Evolutionary conservation across 2,113 vertebrate genomes (phyloP).

Genomic region (Stercorarius parasiticus): DNA sequence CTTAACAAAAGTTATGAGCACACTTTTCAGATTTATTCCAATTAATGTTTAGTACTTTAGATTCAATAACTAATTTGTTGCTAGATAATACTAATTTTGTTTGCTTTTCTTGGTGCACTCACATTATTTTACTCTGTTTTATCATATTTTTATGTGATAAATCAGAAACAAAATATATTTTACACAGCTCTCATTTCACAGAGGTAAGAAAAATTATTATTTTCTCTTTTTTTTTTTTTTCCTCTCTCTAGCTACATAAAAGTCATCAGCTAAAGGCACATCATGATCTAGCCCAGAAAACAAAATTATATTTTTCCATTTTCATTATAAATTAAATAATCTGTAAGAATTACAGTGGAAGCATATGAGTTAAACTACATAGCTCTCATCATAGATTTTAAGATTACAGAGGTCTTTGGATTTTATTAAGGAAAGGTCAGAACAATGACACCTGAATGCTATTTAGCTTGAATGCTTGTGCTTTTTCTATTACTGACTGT

Average conservation of each 20-base stretch:
- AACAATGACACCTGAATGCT: not conserved
- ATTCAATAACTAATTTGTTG: not conserved
- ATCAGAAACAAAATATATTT: not conserved
- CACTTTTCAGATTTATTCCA: not conserved
- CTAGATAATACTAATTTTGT: not conserved
- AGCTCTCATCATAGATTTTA: not conserved
- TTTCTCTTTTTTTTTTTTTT: not conserved
- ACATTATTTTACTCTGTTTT: not conserved
- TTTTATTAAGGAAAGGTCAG: not conserved
- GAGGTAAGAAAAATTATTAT: not conserved
- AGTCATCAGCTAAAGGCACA: not conserved
- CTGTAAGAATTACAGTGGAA: not conserved
- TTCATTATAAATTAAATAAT: not conserved
- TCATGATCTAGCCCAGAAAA: not conserved
- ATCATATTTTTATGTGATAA: not conserved
- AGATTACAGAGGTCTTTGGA: not conserved
- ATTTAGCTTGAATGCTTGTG: not conserved
- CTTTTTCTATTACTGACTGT: not conserved
- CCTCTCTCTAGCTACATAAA: not conserved
- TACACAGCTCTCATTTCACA: not conserved
- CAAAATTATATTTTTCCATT: slow-evolving; percentile 7
- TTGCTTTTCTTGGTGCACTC: not conserved
- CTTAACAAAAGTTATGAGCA: not conserved
- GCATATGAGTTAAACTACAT: not conserved
- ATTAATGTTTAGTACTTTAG: not conserved